phyloP scores from a whole-genome alignment of 1,140 invertebrate species.

The Bombyx mori region ASM3026992v2 NC_085133.1:4745501-4746000 shows the following conservation, averaged over 20 bases:
- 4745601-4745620: constrained; percentile 15
- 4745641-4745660: constrained; percentile 66
- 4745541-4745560: constrained; percentile 60
- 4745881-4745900: constrained; percentile 21
- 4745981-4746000: constrained; percentile 52
- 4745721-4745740: constrained; percentile 72
- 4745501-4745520: constrained; percentile 61
- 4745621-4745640: constrained; percentile 51
- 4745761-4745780: constrained; percentile 61
- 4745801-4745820: constrained; percentile 26
- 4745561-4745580: constrained; percentile 56
- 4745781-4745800: constrained; percentile 58
- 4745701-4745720: constrained; percentile 66
- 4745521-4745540: constrained; percentile 45
- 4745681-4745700: constrained; percentile 36
- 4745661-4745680: constrained; percentile 48
- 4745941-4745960: constrained; percentile 21
- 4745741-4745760: constrained; percentile 65
- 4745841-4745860: constrained; percentile 8
- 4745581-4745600: constrained; percentile 63
- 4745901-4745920: constrained; percentile 31
- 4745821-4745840: constrained; percentile 10
- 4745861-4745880: constrained; percentile 5
- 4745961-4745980: constrained; percentile 32
- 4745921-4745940: constrained; percentile 30